Evolutionary conservation across 2,888 invertebrate genomes (phyloP).

Genomic region (Uloborus plumipes): DNA sequence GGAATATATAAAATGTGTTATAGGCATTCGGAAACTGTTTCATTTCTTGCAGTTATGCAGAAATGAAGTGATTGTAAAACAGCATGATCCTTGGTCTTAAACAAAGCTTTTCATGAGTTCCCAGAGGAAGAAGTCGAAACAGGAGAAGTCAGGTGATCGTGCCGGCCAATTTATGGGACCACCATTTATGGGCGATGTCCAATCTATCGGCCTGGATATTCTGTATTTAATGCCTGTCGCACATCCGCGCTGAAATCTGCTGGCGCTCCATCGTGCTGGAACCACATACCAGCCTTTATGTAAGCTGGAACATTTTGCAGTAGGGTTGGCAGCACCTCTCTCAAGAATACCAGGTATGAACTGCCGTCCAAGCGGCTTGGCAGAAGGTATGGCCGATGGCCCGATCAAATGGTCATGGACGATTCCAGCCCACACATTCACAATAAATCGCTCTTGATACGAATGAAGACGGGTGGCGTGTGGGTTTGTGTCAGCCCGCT

Average conservation of each 20-base stretch:
- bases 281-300: background rate
- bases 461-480: background rate
- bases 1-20: too few species aligned
- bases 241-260: background rate
- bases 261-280: background rate
- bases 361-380: background rate
- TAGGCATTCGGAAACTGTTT: too few species aligned
- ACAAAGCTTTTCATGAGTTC: background rate
- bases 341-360: constrained; percentile 1
- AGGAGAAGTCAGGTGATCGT: too few species aligned
- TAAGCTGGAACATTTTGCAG: constrained; percentile 7
- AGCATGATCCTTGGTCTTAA: too few species aligned
- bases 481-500: background rate
- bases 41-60: too few species aligned
- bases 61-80: too few species aligned
- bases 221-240: background rate
- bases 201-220: background rate
- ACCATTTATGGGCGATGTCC: too few species aligned
- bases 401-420: constrained; percentile 17
- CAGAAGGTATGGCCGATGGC: constrained; percentile 8
- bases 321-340: constrained; percentile 16
- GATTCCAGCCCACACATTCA: constrained; percentile 17
- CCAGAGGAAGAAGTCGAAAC: background rate
- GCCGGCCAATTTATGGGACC: constrained; percentile 3
- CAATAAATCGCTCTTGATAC: constrained; percentile 3